Evolutionary conservation across 2,113 vertebrate species (phyloP).

Genomic region (Bubo blakistoni): DNA sequence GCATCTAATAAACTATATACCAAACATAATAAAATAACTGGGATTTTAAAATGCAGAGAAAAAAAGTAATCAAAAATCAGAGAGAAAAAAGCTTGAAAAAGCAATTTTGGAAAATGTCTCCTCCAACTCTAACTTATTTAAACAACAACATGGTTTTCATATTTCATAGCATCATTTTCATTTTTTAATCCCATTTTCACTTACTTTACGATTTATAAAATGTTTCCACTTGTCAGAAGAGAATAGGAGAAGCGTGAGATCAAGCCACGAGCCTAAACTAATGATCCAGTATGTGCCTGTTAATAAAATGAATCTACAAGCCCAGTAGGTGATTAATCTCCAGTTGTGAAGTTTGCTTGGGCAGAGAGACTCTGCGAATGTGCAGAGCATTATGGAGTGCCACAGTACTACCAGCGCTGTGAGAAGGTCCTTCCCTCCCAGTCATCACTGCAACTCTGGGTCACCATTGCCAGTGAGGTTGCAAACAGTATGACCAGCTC

Average conservation of each 20-base stretch:
- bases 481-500: neutral
- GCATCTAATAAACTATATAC: neutral
- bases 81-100: neutral
- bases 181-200: neutral
- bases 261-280: neutral
- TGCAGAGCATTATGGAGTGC: fast-evolving
- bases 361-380: neutral
- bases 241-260: neutral
- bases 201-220: neutral
- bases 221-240: neutral
- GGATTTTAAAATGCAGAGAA: neutral
- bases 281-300: neutral
- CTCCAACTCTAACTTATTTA: neutral
- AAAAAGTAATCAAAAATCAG: neutral
- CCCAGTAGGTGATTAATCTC: neutral
- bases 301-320: neutral
- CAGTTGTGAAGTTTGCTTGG: neutral
- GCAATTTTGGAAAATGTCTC: neutral
- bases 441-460: neutral
- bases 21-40: neutral
- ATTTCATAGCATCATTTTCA: neutral
- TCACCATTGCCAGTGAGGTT: neutral
- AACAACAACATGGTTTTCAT: neutral
- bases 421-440: neutral
- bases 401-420: fast-evolving